A percentile compares a stretch with the other conserved stretches of the same genome.
phyloP scores from a whole-genome alignment of 2,888 invertebrate genomes.

The Philhelius pedissequus region DNA sequence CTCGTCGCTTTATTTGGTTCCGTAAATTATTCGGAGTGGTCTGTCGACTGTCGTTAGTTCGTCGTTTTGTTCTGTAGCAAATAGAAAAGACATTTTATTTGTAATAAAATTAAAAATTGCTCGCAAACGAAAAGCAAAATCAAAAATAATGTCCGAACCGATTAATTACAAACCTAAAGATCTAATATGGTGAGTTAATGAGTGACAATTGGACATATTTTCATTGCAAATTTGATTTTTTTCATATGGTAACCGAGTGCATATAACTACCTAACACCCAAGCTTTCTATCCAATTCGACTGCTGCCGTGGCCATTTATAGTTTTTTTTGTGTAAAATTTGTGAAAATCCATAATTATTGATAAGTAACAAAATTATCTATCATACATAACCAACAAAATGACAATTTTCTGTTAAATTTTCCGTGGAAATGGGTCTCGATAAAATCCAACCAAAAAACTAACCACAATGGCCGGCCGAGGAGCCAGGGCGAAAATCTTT shows the following conservation, averaged over 20 bases:
- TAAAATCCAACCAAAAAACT: not conserved
- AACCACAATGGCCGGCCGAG: slow-evolving; percentile 54
- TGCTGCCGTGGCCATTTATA: slow-evolving; percentile 57
- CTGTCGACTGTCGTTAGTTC: not conserved
- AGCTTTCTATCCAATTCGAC: slow-evolving; percentile 27
- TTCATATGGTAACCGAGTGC: slow-evolving; percentile 22
- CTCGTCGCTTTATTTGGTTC: slow-evolving; percentile 11
- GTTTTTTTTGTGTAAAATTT: not conserved
- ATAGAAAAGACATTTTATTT: slow-evolving; percentile 6
- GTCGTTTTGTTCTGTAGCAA: not conserved
- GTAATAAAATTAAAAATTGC: slow-evolving; percentile 53
- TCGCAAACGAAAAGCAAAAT: slow-evolving; percentile 61
- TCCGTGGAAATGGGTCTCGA: not conserved
- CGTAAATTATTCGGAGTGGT: slow-evolving; percentile 6
- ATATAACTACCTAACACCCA: slow-evolving; percentile 27
- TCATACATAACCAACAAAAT: not conserved
- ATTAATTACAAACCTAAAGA: slow-evolving; percentile 76
- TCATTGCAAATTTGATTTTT: not conserved
- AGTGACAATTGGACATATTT: not conserved
- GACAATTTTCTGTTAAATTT: not conserved
- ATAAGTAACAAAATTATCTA: not conserved
- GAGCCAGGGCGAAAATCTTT: slow-evolving; percentile 24
- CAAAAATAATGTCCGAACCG: slow-evolving; percentile 71
- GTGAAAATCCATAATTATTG: not conserved
- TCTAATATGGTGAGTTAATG: slow-evolving; percentile 75